Evolutionary conservation across 37 sponge, comb jelly and placozoan species (phyloP), one percentile per base, ranked within the genome.

Genomic region (Amphimedon queenslandica): DNA sequence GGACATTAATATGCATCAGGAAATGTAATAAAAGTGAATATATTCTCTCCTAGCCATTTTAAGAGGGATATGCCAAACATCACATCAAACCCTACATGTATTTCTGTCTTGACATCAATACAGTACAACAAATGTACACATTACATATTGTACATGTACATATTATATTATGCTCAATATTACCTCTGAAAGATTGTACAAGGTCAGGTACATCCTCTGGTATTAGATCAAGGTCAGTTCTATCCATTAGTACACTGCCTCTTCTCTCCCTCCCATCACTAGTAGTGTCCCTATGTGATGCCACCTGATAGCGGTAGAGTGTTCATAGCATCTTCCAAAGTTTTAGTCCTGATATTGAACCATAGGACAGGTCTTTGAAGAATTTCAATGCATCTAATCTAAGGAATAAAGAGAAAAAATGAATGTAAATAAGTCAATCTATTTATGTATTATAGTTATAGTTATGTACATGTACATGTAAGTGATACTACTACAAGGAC

Each of bases 331-430:
- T 75, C 58, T 84, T 84, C 93, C 96, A 92, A 4, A 92, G 43
- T 13, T 79, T 80, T 29, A 68, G 33, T 25, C 89, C 63, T 3
- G 99, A 95, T 28, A 98, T 40, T 23, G 73, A 67, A 42, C 72
- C 71, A 73, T 92, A 98, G 4, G 99, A 96, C 74, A 98, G 71
- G 76, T 98, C 99, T 1, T 93, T 90, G 27, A 98, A 78, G 71
- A 95, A 98, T 83, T 98, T 96, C 99, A 96, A 98, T 0, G 93
- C 90, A 5, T 87, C 93, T 18, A 92, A 66, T 39, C 94, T 93
- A 42, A 2, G 38, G 37, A n/a, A n/a, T n/a, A n/a, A n/a, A n/a
- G 27, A 73, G 13, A 37, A 10, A 25, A 60, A 72, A 34, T n/a
- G n/a, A n/a, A 72, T 39, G n/a, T 24, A 4, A 64, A 5, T 4